These are phyloP conservation scores for Metopolophium dirhodum DNA, from an alignment of 1,140 invertebrate genomes.

Conservation along the genomic window DNA sequence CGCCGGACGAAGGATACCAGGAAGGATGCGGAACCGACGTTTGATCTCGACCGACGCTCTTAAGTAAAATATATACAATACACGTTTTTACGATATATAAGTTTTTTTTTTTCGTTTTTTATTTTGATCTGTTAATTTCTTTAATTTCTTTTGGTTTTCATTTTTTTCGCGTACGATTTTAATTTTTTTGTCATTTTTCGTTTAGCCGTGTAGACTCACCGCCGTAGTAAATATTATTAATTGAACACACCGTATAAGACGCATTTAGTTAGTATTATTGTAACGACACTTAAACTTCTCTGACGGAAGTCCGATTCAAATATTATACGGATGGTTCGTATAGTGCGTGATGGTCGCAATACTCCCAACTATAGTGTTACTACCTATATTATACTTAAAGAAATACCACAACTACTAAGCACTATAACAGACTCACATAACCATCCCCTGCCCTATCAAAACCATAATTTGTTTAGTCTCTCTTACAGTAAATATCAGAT, in stretches of 20 bases:
- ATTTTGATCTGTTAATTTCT: neutral
- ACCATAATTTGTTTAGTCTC: neutral
- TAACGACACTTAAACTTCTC: neutral
- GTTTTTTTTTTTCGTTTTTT: neutral
- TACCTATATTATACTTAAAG: neutral
- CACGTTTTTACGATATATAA: neutral
- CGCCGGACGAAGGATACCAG: slow-evolving; percentile 88
- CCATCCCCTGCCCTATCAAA: neutral
- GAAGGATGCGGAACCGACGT: slow-evolving; percentile 91
- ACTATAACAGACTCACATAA: neutral
- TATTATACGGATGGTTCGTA: neutral
- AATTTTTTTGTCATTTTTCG: neutral
- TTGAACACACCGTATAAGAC: neutral
- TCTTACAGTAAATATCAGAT: neutral
- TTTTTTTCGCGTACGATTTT: neutral
- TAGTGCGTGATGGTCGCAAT: neutral
- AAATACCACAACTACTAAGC: neutral
- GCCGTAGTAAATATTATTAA: neutral
- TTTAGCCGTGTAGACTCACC: neutral
- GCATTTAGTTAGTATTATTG: neutral
- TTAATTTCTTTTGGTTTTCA: neutral
- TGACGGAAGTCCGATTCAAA: neutral
- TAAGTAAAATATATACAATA: neutral
- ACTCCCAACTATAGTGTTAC: too few relatives aligned
- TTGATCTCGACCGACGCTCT: slow-evolving; percentile 64